Base-by-base conservation (phyloP, 2,113 vertebrate genomes). In the Mus pahari region DNA sequence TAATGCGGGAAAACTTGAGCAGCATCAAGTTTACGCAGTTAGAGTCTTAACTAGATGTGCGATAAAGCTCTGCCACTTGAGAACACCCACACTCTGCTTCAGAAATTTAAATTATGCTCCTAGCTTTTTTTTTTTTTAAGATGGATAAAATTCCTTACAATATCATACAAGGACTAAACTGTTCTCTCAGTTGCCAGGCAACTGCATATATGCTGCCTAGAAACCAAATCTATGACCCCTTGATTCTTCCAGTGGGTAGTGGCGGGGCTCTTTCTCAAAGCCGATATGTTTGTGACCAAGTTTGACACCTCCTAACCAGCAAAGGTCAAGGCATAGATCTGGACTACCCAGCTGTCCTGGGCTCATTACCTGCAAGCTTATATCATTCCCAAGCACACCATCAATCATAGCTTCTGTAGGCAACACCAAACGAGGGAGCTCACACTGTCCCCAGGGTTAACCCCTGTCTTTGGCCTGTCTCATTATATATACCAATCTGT, bases 161-260 rank as follows among this genome's bases (percentile, higher is more conserved):
- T 79, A 97, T 93, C 92, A 81, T 94, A 95, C 95, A 97, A 97
- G 74, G 87, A 92, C 91, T 95, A 96, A 94, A 97, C 86, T 93
- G 87, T 55, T 96, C 91, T 96, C 70, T 31, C 5, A 11, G 97
- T 98, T 98, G 96, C 97, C 95, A 97, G 22, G 97, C 96, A 97
- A 98, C 97, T 45, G 75, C 50, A 28, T 97, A 95, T 74, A 97
- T 87, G 96, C 96, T 97, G 94, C 95, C 92, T 96, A 95, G 97
- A 97, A 96, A 97, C 94, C 96, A 95, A 98, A 98, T 96, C 70
- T 95, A 97, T 95, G 93, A 98, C 97, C 96, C 81, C 87, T 92
- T 96, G 89, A 96, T 96, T 96, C 74, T 70, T 75, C 53, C 78
- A 96, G 8, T 7, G 22, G 13, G 24, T 4, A 6, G 42, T 16